Base-by-base conservation (phyloP, 1,140 invertebrate genomes). In the Aphaenogaster floridana region DNA sequence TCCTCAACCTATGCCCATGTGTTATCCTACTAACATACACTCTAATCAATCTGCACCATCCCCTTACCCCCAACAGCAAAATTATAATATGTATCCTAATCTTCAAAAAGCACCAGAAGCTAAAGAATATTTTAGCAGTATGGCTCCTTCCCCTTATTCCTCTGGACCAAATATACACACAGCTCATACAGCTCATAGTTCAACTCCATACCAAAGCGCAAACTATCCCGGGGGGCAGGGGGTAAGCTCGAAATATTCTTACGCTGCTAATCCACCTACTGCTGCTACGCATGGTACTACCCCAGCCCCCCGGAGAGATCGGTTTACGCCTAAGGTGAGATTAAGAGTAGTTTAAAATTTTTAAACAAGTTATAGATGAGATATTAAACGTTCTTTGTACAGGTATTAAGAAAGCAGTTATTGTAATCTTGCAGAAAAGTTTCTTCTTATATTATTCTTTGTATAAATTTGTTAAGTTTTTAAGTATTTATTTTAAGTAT, bases 181-280 rank as follows among this genome's bases (percentile, higher is more conserved):
- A 61, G 80, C 50, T 86, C 28, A 28, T 28, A 28, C 28, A 28
- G 28, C 28, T 28, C 28, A 28, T 28, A 89, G 76, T 61, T 86
- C 91, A 66, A 42, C 64, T 83, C 78, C 77, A 59, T 93, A 92
- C 66, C 93, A 88, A 86, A 91, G 92, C 72, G 92, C 88, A 89
- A 91, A 86, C 57, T 93, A 92, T 92, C 88, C 92, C 68, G 94
- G 94, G 94, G 94, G 94, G 90, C 94, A 94, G 90, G 93, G 92
- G 89, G 87, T 74, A 88, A 84, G 91, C 76, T 79, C 85, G 78
- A 86, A 78, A 28, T 91, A 91, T 86, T 74, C 90, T 81, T 91
- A 93, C 17, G 77, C 77, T 85, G 89, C 69, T 90, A 88, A 81
- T 72, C 80, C 76, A 64, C 5, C 86, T 57, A 42, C 74, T 68